These are phyloP conservation scores for Ctenoplectra terminalis DNA, from an alignment of 1,140 invertebrate species.

Conservation along the genomic window DNA sequence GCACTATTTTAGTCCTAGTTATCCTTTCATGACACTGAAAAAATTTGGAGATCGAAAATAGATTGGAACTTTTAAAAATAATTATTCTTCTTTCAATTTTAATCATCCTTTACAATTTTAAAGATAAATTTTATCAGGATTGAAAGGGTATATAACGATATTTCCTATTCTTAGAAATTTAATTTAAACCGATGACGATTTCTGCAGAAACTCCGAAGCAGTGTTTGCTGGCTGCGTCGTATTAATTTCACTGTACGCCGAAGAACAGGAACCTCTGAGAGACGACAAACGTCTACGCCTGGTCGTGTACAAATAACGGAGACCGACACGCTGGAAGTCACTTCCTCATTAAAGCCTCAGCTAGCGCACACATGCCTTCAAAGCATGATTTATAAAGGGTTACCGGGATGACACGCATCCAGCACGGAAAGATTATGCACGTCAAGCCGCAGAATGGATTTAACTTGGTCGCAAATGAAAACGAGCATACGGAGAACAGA, in stretches of 20 bases:
- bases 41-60: conserved; percentile 8
- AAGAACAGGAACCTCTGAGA: not conserved
- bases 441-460: not conserved
- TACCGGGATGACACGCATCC: conserved; percentile 12
- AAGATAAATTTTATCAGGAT: not conserved
- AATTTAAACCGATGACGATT: not conserved
- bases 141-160: too few species aligned
- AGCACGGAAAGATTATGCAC: conserved; percentile 23
- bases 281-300: not conserved
- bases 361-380: conserved; percentile 13
- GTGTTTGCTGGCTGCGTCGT: too few species aligned
- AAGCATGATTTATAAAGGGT: conserved; percentile 46
- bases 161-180: not conserved
- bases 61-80: not conserved
- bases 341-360: conserved; percentile 66
- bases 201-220: not conserved
- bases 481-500: not conserved
- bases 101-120: too few species aligned
- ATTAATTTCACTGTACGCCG: not conserved
- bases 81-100: too few species aligned
- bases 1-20: not conserved
- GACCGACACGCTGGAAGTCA: conserved; percentile 54
- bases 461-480: not conserved
- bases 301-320: conserved; percentile 25
- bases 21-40: not conserved